Percentiles rank a stretch among this genome's conserved stretches.
phyloP scores from a whole-genome alignment of 35 echinoderm and acorn worm species.

The Ophiothrix spiculata region DNA sequence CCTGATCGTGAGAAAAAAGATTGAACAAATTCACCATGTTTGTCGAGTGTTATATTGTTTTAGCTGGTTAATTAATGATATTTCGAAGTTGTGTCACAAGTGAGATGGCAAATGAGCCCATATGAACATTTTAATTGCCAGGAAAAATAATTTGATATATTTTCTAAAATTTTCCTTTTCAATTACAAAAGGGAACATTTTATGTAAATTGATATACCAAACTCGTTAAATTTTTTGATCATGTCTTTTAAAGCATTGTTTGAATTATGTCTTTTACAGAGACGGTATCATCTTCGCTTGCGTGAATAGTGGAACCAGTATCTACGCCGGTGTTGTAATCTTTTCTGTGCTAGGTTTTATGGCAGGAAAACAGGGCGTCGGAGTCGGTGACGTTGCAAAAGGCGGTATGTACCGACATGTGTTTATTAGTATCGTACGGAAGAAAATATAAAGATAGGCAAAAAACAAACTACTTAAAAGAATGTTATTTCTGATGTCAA shows the following conservation, averaged over 20 bases:
- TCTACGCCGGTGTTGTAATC: conserved; percentile 74
- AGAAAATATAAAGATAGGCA: too few species aligned
- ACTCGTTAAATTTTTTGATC: too few species aligned
- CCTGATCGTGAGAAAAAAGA: too few species aligned
- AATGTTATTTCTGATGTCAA: too few species aligned
- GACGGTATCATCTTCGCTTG: conserved; percentile 60
- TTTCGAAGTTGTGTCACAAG: too few species aligned
- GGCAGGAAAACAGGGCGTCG: conserved; percentile 58
- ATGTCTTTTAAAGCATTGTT: background rate
- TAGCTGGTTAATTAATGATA: too few species aligned
- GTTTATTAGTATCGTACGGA: too few species aligned
- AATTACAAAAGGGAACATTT: background rate
- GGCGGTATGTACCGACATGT: conserved; percentile 64
- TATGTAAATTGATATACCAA: background rate
- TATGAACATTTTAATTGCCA: background rate
- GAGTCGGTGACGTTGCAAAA: conserved; percentile 62
- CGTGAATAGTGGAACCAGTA: conserved; percentile 70
- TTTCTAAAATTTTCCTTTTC: background rate
- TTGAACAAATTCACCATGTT: too few species aligned
- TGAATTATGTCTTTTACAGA: conserved; percentile 14
- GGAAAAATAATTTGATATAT: background rate
- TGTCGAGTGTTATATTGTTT: too few species aligned
- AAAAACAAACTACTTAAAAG: too few species aligned
- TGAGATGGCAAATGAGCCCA: background rate
- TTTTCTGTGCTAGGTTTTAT: conserved; percentile 85